Evolutionary conservation across 2,113 vertebrate genomes (phyloP).

Genomic region (Zingel zingel): DNA sequence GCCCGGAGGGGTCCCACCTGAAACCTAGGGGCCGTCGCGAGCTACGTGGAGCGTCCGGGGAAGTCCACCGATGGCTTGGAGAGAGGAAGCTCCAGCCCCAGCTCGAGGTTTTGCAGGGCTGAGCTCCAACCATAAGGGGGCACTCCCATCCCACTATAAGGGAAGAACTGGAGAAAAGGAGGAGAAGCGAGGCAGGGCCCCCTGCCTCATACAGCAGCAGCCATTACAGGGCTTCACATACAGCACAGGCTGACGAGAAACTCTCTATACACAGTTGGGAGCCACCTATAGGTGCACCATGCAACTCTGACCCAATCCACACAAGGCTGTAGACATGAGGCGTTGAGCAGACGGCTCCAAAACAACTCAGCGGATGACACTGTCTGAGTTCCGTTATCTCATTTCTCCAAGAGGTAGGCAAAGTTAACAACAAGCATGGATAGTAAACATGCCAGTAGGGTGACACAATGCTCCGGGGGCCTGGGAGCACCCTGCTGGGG

Average conservation of each 20-base stretch:
- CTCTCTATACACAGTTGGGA: neutral
- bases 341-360: neutral
- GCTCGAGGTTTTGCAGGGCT: slow-evolving; percentile 75
- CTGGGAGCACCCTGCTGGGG: slow-evolving; percentile 50
- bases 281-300: neutral
- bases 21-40: neutral
- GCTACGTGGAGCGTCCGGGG: neutral
- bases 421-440: slow-evolving; percentile 1
- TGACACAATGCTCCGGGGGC: slow-evolving; percentile 27
- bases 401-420: slow-evolving; percentile 15
- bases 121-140: slow-evolving; percentile 84
- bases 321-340: neutral
- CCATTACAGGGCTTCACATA: slow-evolving; percentile 75
- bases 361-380: neutral
- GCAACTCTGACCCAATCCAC: neutral
- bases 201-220: slow-evolving; percentile 78
- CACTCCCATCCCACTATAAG: slow-evolving; percentile 82
- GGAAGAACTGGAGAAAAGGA: slow-evolving; percentile 69
- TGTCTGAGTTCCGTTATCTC: neutral
- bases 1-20: slow-evolving; percentile 11
- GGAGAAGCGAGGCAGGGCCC: slow-evolving; percentile 72
- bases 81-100: slow-evolving; percentile 45
- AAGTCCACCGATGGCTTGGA: slow-evolving; percentile 11
- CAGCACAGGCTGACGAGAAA: slow-evolving; percentile 40
- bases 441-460: slow-evolving; percentile 4